Conservation (phyloP, 2,797 vertebrate genomes). For the Fundulus diaphanus region DNA sequence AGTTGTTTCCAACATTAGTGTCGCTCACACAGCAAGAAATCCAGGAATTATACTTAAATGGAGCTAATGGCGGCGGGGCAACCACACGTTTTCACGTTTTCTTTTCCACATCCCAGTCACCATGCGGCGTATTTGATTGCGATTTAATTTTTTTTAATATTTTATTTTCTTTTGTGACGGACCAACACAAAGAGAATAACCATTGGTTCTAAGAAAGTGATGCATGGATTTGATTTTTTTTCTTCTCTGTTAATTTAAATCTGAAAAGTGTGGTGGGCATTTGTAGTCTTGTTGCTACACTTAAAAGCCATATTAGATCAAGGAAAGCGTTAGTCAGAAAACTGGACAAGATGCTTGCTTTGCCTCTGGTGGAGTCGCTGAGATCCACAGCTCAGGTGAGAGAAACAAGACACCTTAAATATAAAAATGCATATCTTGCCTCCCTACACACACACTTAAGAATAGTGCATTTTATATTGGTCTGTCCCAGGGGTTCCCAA, state of each 20-base stretch:
- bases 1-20: constrained; percentile 40
- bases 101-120: no score
- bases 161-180: no score
- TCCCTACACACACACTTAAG: no score
- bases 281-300: not conserved
- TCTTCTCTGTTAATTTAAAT: not conserved
- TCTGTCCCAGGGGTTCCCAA: not conserved
- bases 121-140: no score
- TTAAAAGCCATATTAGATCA: not conserved
- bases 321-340: not conserved
- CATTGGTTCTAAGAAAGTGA: no score
- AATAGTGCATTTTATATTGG: not conserved
- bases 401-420: not conserved
- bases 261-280: not conserved
- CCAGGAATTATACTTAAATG: not conserved
- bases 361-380: not conserved
- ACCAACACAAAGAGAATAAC: no score
- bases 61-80: no score
- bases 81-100: no score
- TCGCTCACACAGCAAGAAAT: constrained; percentile 16
- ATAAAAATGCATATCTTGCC: no score
- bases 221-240: no score
- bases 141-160: no score
- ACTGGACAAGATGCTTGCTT: not conserved
- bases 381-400: no score